A percentile compares a stretch with the other conserved stretches of the same genome.
These are phyloP conservation scores for Pherbina coryleti DNA, from an alignment of 2,888 invertebrate genomes.

Conservation along the genomic window DNA sequence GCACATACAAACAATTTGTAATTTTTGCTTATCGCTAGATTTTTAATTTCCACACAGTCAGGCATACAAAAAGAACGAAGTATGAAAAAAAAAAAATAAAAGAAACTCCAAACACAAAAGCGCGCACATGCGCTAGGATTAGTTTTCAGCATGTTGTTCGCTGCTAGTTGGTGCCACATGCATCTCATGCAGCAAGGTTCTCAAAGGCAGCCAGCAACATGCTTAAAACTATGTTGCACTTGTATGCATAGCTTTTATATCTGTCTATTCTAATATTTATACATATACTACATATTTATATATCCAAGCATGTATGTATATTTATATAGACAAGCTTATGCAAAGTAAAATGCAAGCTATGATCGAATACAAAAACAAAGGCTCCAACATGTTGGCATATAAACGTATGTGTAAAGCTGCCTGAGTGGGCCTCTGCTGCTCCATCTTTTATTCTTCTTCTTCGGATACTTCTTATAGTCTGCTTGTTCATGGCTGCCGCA, in stretches of 20 bases:
- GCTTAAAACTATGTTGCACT: neutral
- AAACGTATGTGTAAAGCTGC: neutral
- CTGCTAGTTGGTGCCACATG: neutral
- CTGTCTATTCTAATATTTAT: neutral
- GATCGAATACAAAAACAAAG: neutral
- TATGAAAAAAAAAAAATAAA: neutral
- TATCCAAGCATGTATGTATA: neutral
- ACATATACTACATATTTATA: no score
- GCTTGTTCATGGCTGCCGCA: neutral
- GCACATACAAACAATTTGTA: conserved; percentile 28
- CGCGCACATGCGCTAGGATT: conserved; percentile 33
- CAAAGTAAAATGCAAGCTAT: neutral
- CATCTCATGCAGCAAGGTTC: no score
- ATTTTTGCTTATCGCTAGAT: conserved; percentile 29
- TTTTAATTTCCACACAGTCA: conserved; percentile 18
- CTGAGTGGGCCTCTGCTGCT: neutral
- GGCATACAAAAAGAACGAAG: neutral
- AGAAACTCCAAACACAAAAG: neutral
- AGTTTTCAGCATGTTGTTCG: conserved; percentile 10
- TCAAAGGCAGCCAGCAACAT: no score
- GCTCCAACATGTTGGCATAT: no score
- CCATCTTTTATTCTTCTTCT: neutral
- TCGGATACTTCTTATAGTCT: neutral
- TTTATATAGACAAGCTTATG: neutral
- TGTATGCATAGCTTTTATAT: neutral